These are phyloP conservation scores for Boulengeromyrus knoepffleri DNA, from an alignment of 2,113 vertebrate species.

Conservation along the genomic window DNA sequence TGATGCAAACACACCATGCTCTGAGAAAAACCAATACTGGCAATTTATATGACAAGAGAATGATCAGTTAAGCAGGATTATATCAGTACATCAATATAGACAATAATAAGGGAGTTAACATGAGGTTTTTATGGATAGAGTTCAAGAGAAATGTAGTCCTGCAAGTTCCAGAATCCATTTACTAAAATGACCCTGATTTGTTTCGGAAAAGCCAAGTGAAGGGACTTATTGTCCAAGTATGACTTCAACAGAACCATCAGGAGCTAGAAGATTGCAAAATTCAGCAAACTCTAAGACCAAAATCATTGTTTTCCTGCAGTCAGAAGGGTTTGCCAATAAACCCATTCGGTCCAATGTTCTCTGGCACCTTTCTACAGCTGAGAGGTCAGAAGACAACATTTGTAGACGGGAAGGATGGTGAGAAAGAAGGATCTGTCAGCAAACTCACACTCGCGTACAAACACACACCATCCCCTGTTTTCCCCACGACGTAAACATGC, in stretches of 20 bases:
- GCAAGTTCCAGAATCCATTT: background rate
- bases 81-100: background rate
- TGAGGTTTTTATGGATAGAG: background rate
- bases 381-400: background rate
- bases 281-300: background rate
- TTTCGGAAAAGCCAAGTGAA: background rate
- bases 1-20: background rate
- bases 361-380: background rate
- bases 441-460: background rate
- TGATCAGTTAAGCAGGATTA: background rate
- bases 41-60: background rate
- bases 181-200: background rate
- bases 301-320: background rate
- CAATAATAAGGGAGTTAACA: background rate
- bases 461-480: background rate
- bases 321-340: background rate
- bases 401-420: background rate
- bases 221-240: background rate
- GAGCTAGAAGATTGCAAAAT: background rate
- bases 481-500: background rate
- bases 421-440: background rate
- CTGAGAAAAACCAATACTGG: background rate
- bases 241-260: background rate
- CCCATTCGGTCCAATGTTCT: background rate
- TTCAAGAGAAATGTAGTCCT: background rate